phyloP scores from a whole-genome alignment of 2,797 vertebrate species.

The Sebastes minor region DNA sequence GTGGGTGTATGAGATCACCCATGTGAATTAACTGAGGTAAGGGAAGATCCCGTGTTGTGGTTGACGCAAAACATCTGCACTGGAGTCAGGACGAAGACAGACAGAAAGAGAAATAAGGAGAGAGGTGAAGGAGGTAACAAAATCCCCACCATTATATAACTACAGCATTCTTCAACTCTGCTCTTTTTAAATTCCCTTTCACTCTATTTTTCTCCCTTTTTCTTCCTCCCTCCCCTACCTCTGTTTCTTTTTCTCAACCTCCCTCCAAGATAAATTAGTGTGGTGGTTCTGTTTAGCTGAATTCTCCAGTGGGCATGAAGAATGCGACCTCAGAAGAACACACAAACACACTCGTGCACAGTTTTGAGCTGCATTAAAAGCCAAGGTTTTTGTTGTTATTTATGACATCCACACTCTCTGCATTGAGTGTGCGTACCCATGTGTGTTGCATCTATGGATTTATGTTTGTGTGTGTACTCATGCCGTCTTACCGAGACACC shows the following conservation, averaged over 20 bases:
- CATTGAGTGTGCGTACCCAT: background rate
- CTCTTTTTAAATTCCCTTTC: background rate
- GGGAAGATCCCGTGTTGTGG: background rate
- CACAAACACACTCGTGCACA: conserved; percentile 12
- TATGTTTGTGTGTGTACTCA: background rate
- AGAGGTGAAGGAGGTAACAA: conserved; percentile 34
- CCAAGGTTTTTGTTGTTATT: conserved; percentile 38
- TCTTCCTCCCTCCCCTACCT: background rate
- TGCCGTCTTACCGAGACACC: conserved; percentile 85
- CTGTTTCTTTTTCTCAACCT: background rate
- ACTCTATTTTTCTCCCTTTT: background rate
- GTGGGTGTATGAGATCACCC: conserved; percentile 23
- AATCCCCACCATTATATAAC: conserved; percentile 59
- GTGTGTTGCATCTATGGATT: background rate
- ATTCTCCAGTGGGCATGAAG: conserved; percentile 50
- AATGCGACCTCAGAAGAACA: conserved; percentile 49
- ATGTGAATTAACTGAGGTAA: conserved; percentile 14
- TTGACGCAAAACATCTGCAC: conserved; percentile 52
- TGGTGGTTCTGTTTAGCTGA: conserved; percentile 47
- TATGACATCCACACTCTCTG: background rate
- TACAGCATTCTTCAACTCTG: conserved; percentile 34
- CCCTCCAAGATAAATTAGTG: conserved; percentile 59
- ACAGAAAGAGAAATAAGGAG: background rate
- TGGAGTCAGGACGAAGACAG: background rate
- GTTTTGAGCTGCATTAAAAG: conserved; percentile 21